Percentiles rank a stretch among this genome's conserved stretches.
phyloP scores from a whole-genome alignment of 1,140 invertebrate genomes.

The Drosophila erecta region DNA sequence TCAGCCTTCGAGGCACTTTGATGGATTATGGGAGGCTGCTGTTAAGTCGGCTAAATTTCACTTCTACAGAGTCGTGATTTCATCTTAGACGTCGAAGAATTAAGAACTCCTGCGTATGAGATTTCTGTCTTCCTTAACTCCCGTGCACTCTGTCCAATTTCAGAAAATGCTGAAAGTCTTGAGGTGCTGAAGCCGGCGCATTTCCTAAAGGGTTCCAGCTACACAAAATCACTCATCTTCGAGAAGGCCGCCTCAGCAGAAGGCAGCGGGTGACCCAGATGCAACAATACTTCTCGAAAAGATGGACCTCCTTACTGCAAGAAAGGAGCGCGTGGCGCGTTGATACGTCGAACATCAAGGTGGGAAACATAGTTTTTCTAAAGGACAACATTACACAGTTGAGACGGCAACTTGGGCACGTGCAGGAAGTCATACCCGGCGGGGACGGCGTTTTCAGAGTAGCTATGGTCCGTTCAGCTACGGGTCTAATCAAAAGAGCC shows the following conservation, averaged over 20 bases:
- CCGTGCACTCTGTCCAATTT: background rate
- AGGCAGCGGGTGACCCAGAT: background rate
- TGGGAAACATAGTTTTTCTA: background rate
- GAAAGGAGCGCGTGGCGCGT: background rate
- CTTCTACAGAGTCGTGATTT: background rate
- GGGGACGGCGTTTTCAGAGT: too few relatives aligned
- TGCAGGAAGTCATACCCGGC: too few relatives aligned
- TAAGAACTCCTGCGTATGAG: background rate
- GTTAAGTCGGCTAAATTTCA: background rate
- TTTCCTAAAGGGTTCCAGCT: too few relatives aligned
- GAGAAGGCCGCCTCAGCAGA: background rate
- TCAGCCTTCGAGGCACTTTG: too few relatives aligned
- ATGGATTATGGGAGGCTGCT: background rate
- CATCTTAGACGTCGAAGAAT: background rate
- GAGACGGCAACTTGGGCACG: background rate
- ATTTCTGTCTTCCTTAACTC: background rate
- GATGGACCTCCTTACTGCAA: background rate
- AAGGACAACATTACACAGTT: background rate
- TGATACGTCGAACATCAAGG: too few relatives aligned
- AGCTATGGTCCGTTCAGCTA: too few relatives aligned
- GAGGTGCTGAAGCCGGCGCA: background rate
- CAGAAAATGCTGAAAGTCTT: background rate
- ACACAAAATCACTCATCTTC: background rate
- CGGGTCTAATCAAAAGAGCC: too few relatives aligned
- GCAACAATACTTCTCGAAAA: too few relatives aligned